Conservation (phyloP, 1,140 invertebrate species). For the Varroa destructor region DNA sequence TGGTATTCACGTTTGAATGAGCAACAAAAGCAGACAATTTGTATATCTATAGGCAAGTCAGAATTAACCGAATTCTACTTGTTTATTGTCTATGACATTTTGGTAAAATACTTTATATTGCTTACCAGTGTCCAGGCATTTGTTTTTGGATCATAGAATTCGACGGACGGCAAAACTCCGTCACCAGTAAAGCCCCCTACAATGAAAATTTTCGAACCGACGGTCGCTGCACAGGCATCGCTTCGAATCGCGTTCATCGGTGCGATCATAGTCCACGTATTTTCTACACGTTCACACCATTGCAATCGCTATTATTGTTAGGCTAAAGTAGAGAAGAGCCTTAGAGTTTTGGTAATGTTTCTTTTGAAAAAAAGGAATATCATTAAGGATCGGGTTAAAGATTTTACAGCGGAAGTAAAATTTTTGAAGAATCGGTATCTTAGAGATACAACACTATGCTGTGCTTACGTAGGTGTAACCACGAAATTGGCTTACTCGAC, state of each 20-base stretch:
- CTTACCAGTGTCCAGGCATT: slow-evolving; percentile 24
- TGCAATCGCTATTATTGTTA: too few relatives aligned
- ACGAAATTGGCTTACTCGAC: too few relatives aligned
- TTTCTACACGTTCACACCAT: slow-evolving; percentile 35
- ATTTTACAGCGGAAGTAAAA: too few relatives aligned
- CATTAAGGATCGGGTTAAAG: neutral
- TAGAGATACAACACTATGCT: too few relatives aligned
- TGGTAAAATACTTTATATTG: neutral
- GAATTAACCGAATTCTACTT: too few relatives aligned
- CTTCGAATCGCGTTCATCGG: slow-evolving; percentile 38
- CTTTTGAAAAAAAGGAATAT: neutral
- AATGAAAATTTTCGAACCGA: slow-evolving; percentile 34
- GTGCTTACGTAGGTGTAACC: too few relatives aligned
- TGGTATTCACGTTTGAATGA: too few relatives aligned
- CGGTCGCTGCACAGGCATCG: slow-evolving; percentile 38
- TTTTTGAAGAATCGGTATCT: too few relatives aligned
- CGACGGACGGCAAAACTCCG: slow-evolving; percentile 12
- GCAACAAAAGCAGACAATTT: too few relatives aligned
- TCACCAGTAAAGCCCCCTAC: slow-evolving; percentile 18
- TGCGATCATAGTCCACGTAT: slow-evolving; percentile 39
- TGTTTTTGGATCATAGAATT: slow-evolving; percentile 14
- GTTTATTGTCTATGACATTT: neutral
- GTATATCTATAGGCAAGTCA: too few relatives aligned
- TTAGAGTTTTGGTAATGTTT: neutral
- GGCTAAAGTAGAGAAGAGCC: neutral